Evolutionary conservation across 35 echinoderm and acorn worm species (phyloP).

Genomic region (Nesometra sesokonis): DNA sequence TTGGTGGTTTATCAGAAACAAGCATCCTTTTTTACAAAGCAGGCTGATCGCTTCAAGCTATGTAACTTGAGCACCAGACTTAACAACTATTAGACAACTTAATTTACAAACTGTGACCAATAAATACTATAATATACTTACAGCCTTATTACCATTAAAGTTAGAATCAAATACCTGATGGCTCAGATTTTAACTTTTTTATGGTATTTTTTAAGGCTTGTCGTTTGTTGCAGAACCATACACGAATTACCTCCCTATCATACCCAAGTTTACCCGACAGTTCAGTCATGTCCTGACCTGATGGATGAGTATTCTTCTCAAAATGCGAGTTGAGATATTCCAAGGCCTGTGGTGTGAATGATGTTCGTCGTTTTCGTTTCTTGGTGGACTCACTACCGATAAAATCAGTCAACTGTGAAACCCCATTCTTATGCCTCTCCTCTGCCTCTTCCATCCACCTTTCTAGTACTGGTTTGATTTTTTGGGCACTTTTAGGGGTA

Average conservation of each 20-base stretch:
- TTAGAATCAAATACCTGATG: not conserved
- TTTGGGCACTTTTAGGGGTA: conserved; percentile 97
- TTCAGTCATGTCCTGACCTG: conserved; percentile 87
- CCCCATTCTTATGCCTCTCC: conserved; percentile 98
- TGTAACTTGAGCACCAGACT: not conserved
- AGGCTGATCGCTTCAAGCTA: not conserved
- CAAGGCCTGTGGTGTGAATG: conserved; percentile 95
- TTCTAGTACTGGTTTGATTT: conserved; percentile 97
- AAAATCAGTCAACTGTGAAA: conserved; percentile 91
- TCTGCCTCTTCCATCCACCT: conserved; percentile 98
- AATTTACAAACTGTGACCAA: not conserved
- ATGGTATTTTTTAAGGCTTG: conserved; percentile 97
- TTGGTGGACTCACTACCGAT: conserved; percentile 92
- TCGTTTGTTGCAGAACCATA: conserved; percentile 99
- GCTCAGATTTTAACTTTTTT: conserved; percentile 89
- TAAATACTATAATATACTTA: not conserved
- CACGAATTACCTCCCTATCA: conserved; percentile 87
- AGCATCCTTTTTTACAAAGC: not conserved
- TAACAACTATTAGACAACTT: not conserved
- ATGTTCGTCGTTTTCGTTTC: conserved; percentile 97
- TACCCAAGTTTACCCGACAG: conserved; percentile 82
- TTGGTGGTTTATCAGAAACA: not conserved
- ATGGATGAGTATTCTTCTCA: conserved; percentile 97
- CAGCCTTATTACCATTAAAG: not conserved
- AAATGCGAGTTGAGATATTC: conserved; percentile 85